Evolutionary conservation across 2,113 vertebrate species (phyloP), one percentile per base, ranked within the genome.

Genomic region (Lophius piscatorius): DNA sequence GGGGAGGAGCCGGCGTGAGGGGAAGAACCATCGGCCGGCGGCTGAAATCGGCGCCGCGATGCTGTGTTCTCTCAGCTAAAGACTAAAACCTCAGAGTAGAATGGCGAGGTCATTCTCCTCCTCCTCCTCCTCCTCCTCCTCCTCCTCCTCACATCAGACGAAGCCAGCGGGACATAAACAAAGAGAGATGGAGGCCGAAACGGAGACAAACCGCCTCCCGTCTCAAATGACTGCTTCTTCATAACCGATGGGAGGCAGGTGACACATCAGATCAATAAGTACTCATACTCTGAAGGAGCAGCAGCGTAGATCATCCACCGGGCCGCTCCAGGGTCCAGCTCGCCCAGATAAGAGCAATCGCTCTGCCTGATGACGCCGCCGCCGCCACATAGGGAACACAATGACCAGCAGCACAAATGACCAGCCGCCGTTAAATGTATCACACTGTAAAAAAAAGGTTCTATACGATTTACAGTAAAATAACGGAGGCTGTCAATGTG

Each of bases 221-320:
- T 62, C 76, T 62, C 39, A 23, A 36, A 75, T 78, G 81, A 87
- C 76, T 74, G 79, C 58, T 0, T 0, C 66, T 40, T 46, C 71
- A 69, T 75, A 59, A 66, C 50, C 7, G 29, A 76, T 67, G 67
- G 24, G 2, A 41, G 59, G 56, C 75, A 80, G 74, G 76, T 84
- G 84, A 88, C 78, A 48, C 1, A 54, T 73, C 72, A 54, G 49
- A 87, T 85, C 81, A 62, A 83, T 80, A 70, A 31, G 11, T 6
- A n/a, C 28, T 42, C 20, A 46, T 14, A 38, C 49, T 33, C 40
- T 36, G 38, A 59, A 66, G 63, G 58, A 60, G 18, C 13, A 16
- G 21, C 50, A 64, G 57, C 62, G 78, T 54, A 44, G 40, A 76
- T 69, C 69, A 59, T 24, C 54, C 68, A 52, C 76, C 16, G 57